These are phyloP conservation scores for Heliopora coerulea DNA, from an alignment of 92 coral and sea anemone species.

Conservation along the genomic window DNA sequence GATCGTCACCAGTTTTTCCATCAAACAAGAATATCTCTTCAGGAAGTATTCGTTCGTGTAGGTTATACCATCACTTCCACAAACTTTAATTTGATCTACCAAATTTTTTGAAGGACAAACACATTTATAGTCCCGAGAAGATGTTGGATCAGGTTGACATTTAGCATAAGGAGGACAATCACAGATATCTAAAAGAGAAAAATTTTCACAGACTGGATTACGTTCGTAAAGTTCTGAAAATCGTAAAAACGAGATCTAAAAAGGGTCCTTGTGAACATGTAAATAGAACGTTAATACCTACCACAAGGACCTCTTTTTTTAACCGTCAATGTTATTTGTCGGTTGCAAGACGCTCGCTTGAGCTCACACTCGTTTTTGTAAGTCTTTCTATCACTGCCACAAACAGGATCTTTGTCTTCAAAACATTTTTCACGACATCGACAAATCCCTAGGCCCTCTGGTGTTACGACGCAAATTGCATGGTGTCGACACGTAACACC, in stretches of 20 bases:
- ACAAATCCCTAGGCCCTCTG: slow-evolving; percentile 57
- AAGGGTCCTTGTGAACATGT: background rate
- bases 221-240: too few relatives aligned
- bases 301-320: background rate
- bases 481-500: slow-evolving; percentile 47
- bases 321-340: background rate
- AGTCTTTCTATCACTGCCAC: slow-evolving; percentile 65
- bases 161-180: slow-evolving; percentile 32
- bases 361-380: slow-evolving; percentile 31
- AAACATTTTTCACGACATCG: slow-evolving; percentile 55
- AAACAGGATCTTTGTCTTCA: slow-evolving; percentile 13
- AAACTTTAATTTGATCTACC: slow-evolving; percentile 49
- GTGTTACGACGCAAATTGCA: slow-evolving; percentile 56
- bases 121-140: slow-evolving; percentile 31
- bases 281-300: background rate
- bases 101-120: slow-evolving; percentile 22
- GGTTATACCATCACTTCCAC: slow-evolving; percentile 81
- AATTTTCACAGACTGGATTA: too few relatives aligned
- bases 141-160: slow-evolving; percentile 9
- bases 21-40: slow-evolving; percentile 71
- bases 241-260: too few relatives aligned
- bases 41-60: slow-evolving; percentile 71
- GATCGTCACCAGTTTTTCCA: slow-evolving; percentile 60
- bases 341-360: background rate
- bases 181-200: background rate